These are phyloP conservation scores for Drosophila ezoana DNA, from an alignment of 2,888 invertebrate species.

Conservation along the genomic window DNA sequence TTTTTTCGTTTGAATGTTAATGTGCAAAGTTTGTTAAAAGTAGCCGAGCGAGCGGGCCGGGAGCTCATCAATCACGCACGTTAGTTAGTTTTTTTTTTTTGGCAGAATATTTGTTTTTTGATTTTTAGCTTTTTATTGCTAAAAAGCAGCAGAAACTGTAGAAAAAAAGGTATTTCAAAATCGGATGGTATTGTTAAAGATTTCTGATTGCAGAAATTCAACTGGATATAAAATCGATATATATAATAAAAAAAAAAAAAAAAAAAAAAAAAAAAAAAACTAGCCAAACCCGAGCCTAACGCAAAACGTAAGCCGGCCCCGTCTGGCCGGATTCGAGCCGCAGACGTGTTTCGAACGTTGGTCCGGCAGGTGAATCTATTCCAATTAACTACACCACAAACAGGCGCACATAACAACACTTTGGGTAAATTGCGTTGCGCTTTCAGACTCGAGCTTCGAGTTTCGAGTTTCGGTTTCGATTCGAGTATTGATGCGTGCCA, in stretches of 20 bases:
- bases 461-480: conserved; percentile 19
- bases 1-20: conserved; percentile 3
- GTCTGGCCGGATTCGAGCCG: conserved; percentile 14
- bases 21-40: conserved; percentile 13
- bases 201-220: conserved; percentile 7
- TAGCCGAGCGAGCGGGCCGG: background rate
- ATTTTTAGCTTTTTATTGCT: background rate
- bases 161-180: conserved; percentile 3
- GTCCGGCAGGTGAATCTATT: conserved; percentile 52
- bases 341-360: conserved; percentile 65
- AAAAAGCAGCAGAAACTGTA: background rate
- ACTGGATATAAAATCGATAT: too few species aligned
- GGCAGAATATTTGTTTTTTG: background rate
- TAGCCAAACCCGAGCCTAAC: conserved; percentile 27
- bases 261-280: conserved; percentile 18
- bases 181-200: background rate
- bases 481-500: conserved; percentile 51
- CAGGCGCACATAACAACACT: conserved; percentile 11
- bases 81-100: background rate
- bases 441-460: too few species aligned
- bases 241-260: too few species aligned
- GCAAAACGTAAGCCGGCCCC: conserved; percentile 8
- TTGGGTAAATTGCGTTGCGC: conserved; percentile 22
- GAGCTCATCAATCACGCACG: conserved; percentile 21
- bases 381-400: conserved; percentile 7